phyloP scores from a whole-genome alignment of 2,113 vertebrate species.

The Caracal caracal region DNA sequence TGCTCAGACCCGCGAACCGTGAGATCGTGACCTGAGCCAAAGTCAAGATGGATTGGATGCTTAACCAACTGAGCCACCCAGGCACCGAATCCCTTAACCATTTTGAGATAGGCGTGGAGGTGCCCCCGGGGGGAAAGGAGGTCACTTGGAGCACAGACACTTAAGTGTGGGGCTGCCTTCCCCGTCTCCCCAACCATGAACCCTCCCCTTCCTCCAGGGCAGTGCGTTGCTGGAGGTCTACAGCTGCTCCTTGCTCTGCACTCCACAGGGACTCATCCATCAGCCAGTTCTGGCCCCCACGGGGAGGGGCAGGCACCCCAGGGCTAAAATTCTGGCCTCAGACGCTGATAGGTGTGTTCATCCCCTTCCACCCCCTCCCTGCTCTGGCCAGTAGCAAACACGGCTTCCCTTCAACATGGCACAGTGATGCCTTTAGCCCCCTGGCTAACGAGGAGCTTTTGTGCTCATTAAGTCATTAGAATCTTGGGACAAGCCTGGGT shows the following conservation, averaged over 20 bases:
- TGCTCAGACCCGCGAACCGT: too few species aligned
- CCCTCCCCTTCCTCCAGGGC: too few species aligned
- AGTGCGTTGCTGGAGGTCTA: neutral
- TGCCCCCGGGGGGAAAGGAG: neutral
- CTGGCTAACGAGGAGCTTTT: neutral
- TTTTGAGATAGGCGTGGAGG: neutral
- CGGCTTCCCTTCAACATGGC: neutral
- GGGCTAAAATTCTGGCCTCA: too few species aligned
- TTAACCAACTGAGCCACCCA: too few species aligned
- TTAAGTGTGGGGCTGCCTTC: neutral
- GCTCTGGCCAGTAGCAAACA: neutral
- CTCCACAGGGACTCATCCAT: neutral
- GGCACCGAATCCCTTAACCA: neutral
- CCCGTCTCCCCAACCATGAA: rapidly evolving
- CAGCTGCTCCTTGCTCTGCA: neutral
- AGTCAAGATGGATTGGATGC: too few species aligned
- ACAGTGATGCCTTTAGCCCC: neutral
- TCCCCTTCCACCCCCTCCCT: neutral
- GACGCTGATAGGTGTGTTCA: neutral
- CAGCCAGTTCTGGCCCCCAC: neutral
- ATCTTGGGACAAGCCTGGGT: neutral
- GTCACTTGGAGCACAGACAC: neutral
- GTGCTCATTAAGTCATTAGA: neutral
- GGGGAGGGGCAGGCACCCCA: neutral
- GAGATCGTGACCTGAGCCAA: too few species aligned